Percentiles rank a stretch among this genome's conserved stretches.
phyloP scores from a whole-genome alignment of 2,113 vertebrate genomes.

The Cervus canadensis region DNA sequence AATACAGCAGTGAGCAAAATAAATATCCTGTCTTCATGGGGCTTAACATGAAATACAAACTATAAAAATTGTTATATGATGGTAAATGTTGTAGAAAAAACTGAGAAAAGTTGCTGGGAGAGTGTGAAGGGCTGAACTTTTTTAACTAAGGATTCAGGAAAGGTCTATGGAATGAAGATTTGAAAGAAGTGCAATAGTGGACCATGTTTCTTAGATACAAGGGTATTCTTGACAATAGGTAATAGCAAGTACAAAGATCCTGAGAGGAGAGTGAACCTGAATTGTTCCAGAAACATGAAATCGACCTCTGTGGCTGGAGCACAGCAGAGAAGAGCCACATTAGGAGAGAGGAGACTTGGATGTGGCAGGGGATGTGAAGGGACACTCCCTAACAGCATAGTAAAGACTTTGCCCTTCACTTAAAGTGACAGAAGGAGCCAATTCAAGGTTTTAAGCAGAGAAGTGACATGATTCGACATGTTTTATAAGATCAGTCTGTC shows the following conservation, averaged over 20 bases:
- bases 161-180: not conserved
- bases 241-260: not conserved
- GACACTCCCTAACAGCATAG: not conserved
- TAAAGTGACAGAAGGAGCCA: not conserved
- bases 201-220: not conserved
- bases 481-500: not conserved
- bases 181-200: not conserved
- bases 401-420: not conserved
- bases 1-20: not conserved
- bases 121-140: not conserved
- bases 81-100: not conserved
- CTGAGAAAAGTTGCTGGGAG: not conserved
- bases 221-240: not conserved
- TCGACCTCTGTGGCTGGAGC: not conserved
- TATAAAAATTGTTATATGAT: not conserved
- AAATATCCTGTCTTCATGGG: not conserved
- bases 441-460: not conserved
- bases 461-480: not conserved
- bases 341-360: not conserved
- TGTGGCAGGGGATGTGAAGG: not conserved
- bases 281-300: not conserved
- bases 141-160: not conserved
- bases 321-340: not conserved
- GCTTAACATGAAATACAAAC: not conserved
- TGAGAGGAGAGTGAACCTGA: not conserved